These are phyloP conservation scores for Sandelia bainsii DNA, from an alignment of 2,797 vertebrate genomes.

Conservation along the genomic window DNA sequence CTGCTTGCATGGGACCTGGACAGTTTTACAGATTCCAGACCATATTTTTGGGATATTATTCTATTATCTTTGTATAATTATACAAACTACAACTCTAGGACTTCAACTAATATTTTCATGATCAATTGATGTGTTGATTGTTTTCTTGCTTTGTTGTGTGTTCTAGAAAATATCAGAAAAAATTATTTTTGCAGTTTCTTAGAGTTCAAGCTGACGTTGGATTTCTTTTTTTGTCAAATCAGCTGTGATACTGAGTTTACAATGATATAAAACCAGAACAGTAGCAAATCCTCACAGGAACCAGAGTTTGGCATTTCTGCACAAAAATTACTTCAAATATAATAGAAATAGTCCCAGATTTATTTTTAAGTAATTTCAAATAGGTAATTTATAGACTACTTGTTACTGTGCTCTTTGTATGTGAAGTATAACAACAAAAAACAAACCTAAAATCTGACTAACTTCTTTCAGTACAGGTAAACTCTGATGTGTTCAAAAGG, in stretches of 20 bases:
- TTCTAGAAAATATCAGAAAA: not conserved
- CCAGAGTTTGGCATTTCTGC: too few species aligned
- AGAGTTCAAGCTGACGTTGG: not conserved
- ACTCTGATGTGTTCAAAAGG: not conserved
- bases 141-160: not conserved
- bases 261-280: not conserved
- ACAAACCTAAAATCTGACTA: not conserved
- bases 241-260: too few species aligned
- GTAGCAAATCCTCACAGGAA: too few species aligned
- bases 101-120: not conserved
- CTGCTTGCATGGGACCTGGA: too few species aligned
- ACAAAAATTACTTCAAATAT: too few species aligned
- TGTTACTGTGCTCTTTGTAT: not conserved
- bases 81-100: not conserved
- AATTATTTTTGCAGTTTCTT: not conserved
- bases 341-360: too few species aligned
- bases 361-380: too few species aligned
- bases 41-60: too few species aligned
- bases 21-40: too few species aligned
- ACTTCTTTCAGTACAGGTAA: not conserved
- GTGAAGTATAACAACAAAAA: not conserved
- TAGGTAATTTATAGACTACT: too few species aligned
- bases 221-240: not conserved
- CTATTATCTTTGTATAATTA: too few species aligned
- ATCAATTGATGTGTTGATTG: not conserved